Percentiles rank a stretch among this genome's conserved stretches.
These are phyloP conservation scores for Silurus asotus DNA, from an alignment of 2,113 vertebrate species.

Conservation along the genomic window DNA sequence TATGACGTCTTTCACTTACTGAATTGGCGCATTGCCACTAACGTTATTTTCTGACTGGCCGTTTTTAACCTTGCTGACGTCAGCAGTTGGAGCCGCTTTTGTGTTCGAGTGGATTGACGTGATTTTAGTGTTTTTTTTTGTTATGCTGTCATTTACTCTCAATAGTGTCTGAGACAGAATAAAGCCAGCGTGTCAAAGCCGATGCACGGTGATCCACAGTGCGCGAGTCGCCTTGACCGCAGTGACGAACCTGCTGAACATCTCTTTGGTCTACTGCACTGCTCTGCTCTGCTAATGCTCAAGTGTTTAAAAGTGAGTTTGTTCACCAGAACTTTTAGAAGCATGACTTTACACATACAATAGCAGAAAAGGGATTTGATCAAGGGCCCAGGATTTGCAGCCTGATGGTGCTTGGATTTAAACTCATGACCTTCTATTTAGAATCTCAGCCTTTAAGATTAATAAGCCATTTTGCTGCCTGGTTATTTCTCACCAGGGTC, in stretches of 20 bases:
- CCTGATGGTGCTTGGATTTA: too few species aligned
- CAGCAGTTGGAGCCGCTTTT: constrained; percentile 2
- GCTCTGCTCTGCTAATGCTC: background rate
- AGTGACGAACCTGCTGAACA: background rate
- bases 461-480: background rate
- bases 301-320: background rate
- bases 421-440: too few species aligned
- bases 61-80: constrained; percentile 47
- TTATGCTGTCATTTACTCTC: constrained; percentile 15
- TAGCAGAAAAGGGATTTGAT: too few species aligned
- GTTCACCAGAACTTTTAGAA: background rate
- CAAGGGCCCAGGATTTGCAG: too few species aligned
- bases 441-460: too few species aligned
- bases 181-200: background rate
- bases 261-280: background rate
- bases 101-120: constrained; percentile 1
- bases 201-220: background rate
- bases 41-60: constrained; percentile 21
- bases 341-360: background rate
- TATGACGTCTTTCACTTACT: constrained; percentile 35
- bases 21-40: constrained; percentile 4
- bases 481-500: background rate
- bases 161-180: background rate
- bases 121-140: background rate
- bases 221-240: background rate